Percentiles rank a stretch among this genome's conserved stretches.
Conservation (phyloP, 2,888 invertebrate genomes). For the Aphodius granarius region DNA sequence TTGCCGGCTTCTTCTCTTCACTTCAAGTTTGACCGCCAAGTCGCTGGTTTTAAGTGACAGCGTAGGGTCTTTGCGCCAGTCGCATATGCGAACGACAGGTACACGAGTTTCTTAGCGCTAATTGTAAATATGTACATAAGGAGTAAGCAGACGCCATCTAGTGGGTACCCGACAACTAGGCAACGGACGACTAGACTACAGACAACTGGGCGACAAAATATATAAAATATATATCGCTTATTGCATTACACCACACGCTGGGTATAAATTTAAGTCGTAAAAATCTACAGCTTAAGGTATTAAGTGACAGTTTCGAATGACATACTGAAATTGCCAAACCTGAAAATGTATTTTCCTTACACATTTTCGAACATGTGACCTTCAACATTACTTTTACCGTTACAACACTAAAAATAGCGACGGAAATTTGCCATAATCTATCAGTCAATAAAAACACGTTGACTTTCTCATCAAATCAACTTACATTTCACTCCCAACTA, state of each 20-base stretch:
- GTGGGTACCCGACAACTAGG: background rate
- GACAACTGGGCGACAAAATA: background rate
- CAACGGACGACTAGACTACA: background rate
- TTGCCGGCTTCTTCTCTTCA: background rate
- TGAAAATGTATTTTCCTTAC: no score
- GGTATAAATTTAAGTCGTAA: no score
- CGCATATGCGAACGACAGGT: background rate
- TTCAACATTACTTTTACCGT: background rate
- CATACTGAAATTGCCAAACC: no score
- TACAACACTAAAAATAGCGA: background rate
- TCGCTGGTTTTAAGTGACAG: background rate
- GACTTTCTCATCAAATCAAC: background rate
- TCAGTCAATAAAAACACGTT: background rate
- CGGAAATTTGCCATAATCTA: background rate
- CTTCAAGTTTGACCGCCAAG: background rate
- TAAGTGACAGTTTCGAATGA: no score
- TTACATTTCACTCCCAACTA: background rate
- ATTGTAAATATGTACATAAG: conserved; percentile 7
- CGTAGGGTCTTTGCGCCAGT: background rate
- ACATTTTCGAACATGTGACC: no score
- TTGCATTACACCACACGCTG: no score
- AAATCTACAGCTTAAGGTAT: no score
- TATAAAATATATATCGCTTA: no score
- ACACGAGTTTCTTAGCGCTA: conserved; percentile 14
- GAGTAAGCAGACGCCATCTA: conserved; percentile 4